Base-by-base conservation (phyloP, 2,888 invertebrate species). In the Drosophila borborema region DNA sequence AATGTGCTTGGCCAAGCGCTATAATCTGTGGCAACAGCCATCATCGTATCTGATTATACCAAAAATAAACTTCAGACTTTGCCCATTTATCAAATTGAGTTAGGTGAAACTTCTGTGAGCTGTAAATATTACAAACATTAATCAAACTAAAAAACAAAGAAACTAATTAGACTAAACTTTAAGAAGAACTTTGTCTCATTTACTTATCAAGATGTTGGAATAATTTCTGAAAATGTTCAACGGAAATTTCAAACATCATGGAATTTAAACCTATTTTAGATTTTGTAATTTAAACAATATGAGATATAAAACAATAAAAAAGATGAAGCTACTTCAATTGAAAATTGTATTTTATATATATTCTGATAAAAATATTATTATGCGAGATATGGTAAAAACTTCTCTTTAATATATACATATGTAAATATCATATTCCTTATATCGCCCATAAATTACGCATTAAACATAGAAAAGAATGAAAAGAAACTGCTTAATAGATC, bases 1-100 rank as follows among this genome's bases (percentile, higher is more conserved):
- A 66, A 56, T 58, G 45, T 58, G 62, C 45, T 64, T 56, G 55
- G 58, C 58, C 73, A 60, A 66, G 41, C 38, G 49, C 41, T 36
- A 23, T 58, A 60, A 60, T 64, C 51, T 53, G 23, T 36, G 43
- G 34, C 16, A 18, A 8, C 49, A 8, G 55, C 16, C 40, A 64
- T 60, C 51, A 60, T 68, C 49, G 46, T 53, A 70, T 72, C 64
- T 63, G 61, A 67, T 68, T 76, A 23, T 28, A 28, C n/a, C 28
- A 54, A 58, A 61, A 31, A 53, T 14, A 36, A 58, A 62, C 31
- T 56, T 36, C 18, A 61, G 38, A 70, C 53, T 59, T 56, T 23
- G 20, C 7, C 64, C 68, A 65, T 77, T 73, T 59, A 73, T 77
- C 79, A 77, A 46, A 34, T 2, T 2, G 20, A 18, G 14, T 10